Evolutionary conservation across 1,140 invertebrate genomes (phyloP).

Genomic region (Nixonia krombeini): DNA sequence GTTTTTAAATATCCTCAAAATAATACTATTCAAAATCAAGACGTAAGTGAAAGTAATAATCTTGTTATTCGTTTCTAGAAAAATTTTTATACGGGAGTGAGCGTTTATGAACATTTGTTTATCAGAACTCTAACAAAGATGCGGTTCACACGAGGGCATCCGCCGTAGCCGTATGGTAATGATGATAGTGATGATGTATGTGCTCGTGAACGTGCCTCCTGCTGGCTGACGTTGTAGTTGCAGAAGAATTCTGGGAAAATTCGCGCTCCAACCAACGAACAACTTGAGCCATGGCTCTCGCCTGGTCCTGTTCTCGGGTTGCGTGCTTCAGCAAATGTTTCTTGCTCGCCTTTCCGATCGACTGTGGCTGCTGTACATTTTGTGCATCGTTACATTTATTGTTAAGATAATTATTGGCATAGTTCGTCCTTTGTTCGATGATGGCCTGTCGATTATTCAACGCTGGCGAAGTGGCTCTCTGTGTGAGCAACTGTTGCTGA

Average conservation of each 20-base stretch:
- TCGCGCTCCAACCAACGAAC: constrained; percentile 75
- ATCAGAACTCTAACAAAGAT: constrained; percentile 9
- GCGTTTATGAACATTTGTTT: not conserved
- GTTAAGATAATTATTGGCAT: constrained; percentile 52
- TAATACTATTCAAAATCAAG: too few relatives aligned
- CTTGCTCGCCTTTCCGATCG: constrained; percentile 57
- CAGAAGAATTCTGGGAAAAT: constrained; percentile 65
- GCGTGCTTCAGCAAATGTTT: constrained; percentile 78
- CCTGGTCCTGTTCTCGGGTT: constrained; percentile 78
- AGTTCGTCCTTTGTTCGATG: constrained; percentile 39
- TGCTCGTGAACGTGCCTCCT: constrained; percentile 82
- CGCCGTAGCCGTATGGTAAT: constrained; percentile 76
- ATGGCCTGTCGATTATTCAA: constrained; percentile 33
- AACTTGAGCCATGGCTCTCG: constrained; percentile 79
- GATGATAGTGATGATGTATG: constrained; percentile 88
- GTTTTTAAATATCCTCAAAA: too few relatives aligned
- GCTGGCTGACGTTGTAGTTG: constrained; percentile 50
- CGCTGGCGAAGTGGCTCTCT: constrained; percentile 44
- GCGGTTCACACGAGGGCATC: constrained; percentile 59
- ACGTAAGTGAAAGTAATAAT: too few relatives aligned
- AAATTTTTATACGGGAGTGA: too few relatives aligned
- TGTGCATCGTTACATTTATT: constrained; percentile 52
- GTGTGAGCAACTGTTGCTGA: too few relatives aligned
- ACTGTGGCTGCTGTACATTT: constrained; percentile 49
- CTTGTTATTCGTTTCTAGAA: too few relatives aligned